Evolutionary conservation across 2,113 vertebrate genomes (phyloP).

Genomic region (Calidris pugnax): DNA sequence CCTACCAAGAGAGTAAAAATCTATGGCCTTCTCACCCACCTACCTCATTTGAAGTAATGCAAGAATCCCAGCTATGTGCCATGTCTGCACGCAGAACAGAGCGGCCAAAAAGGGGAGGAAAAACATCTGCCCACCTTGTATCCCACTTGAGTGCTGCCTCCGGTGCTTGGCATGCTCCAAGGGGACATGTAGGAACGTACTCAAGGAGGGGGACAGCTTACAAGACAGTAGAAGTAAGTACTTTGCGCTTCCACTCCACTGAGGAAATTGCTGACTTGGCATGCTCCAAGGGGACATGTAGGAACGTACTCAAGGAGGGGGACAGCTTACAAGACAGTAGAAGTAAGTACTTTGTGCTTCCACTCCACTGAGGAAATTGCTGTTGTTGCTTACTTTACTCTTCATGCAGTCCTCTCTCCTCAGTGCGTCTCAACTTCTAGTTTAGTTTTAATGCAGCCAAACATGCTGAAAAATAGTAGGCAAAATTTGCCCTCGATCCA

Average conservation of each 20-base stretch:
- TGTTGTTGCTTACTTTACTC: no score
- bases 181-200: not conserved
- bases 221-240: not conserved
- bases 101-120: not conserved
- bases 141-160: not conserved
- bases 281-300: not conserved
- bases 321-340: not conserved
- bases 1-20: not conserved
- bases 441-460: not conserved
- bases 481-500: not conserved
- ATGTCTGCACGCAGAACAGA: not conserved
- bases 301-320: not conserved
- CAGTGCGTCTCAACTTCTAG: not conserved
- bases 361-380: not conserved
- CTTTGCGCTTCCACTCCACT: not conserved
- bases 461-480: not conserved
- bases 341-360: not conserved
- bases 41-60: not conserved
- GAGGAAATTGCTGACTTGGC: not conserved
- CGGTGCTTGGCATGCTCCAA: not conserved
- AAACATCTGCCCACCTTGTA: not conserved
- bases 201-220: not conserved
- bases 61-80: slow-evolving; percentile 23
- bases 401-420: not conserved
- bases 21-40: not conserved